Base-by-base conservation (phyloP, 1,140 invertebrate genomes). In the Drosophila neocordata region DNA sequence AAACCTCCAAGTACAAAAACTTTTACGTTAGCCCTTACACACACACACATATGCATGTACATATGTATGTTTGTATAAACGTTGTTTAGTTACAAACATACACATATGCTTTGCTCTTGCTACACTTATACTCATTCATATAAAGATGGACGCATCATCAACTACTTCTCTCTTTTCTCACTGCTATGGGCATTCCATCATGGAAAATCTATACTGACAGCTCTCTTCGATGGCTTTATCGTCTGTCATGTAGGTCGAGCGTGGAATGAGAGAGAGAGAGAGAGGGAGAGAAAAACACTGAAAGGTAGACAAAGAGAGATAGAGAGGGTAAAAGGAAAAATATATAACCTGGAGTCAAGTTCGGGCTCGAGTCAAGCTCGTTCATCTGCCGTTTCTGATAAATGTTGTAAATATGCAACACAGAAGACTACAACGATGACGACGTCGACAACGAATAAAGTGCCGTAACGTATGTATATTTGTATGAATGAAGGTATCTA, bases 181-280 rank as follows among this genome's bases (percentile, higher is more conserved):
- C 73, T 84, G 79, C 76, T 72, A 62, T 34, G 22, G 20, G 52
- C 73, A 79, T 84, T 84, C 73, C 69, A 85, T 85, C 81, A 81
- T 73, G 51, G 77, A 69, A 84, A 87, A 80, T 85, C 81, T 70
- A 74, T 81, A 84, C 81, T 87, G 81, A 87, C 77, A 84, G 77
- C 59, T 48, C 41, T 20, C 41, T 73, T 74, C 73, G 81, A 81
- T 81, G 60, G 80, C 80, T 84, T 75, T 79, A 79, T 70, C 48
- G 58, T 60, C 65, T 56, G 53, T 56, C 24, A 34, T 53, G 70
- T 65, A 38, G 65, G 31, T 38, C 20, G 38, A 64, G 59, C 65
- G 59, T 55, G 57, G 9, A 51, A 56, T 37, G 59, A 35, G 15
- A 11, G 24, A 13, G 37, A 22, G 34, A 13, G 20, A 41, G 7